These are phyloP conservation scores for Conus ventricosus DNA, from an alignment of 1,140 invertebrate genomes.

Conservation along the genomic window DNA sequence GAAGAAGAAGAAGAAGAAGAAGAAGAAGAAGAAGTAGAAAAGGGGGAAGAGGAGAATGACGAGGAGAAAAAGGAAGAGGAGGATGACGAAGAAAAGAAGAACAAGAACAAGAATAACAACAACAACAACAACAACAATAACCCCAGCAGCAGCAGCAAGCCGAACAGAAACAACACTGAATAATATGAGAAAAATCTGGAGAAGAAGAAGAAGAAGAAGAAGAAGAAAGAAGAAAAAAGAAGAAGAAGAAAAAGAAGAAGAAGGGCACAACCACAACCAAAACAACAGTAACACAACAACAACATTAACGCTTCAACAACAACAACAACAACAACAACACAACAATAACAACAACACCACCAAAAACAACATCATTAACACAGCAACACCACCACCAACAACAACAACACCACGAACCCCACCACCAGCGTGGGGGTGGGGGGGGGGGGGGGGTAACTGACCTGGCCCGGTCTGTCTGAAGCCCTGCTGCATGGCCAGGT, in stretches of 20 bases:
- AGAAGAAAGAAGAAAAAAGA: not conserved
- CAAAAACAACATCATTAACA: not conserved
- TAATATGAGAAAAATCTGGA: not conserved
- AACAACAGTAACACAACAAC: not conserved
- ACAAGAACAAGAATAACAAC: not conserved
- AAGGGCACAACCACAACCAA: no score
- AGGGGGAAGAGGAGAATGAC: no score
- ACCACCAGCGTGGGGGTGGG: no score
- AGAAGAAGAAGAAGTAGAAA: not conserved
- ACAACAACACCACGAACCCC: not conserved
- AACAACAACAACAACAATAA: not conserved
- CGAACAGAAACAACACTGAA: not conserved
- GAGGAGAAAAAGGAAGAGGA: constrained; percentile 24
- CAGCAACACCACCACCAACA: not conserved
- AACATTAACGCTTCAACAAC: no score
- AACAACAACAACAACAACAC: no score
- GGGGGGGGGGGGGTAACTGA: constrained; percentile 25
- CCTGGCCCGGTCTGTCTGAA: constrained; percentile 58
- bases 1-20: not conserved
- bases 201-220: constrained; percentile 5
- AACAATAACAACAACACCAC: not conserved
- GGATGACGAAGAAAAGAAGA: constrained; percentile 13
- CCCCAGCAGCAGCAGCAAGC: not conserved
- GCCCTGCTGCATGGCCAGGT: constrained; percentile 62
- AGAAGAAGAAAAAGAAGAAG: no score